A percentile compares a stretch with the other conserved stretches of the same genome.
Evolutionary conservation across 1,140 invertebrate genomes (phyloP).

Genomic region (Ylistrum balloti): DNA sequence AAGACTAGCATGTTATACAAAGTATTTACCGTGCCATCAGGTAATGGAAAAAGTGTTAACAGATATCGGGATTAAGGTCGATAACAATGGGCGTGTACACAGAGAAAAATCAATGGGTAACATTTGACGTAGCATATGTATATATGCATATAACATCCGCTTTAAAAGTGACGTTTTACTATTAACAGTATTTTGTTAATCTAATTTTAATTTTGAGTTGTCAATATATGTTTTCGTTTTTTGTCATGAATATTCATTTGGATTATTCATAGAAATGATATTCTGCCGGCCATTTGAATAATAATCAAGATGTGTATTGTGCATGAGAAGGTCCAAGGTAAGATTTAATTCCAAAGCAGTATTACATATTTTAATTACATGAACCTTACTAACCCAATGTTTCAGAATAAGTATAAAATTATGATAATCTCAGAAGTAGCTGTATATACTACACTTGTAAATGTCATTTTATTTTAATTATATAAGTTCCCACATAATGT

Average conservation of each 20-base stretch:
- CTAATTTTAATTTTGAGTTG: no score
- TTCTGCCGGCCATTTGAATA: no score
- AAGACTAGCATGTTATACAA: neutral
- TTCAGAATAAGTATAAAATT: neutral
- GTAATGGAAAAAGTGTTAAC: neutral
- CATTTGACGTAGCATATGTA: no score
- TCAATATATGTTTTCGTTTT: no score
- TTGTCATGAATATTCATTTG: no score
- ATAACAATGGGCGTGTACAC: neutral
- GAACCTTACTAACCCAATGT: neutral
- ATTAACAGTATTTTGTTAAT: no score
- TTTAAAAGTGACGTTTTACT: no score
- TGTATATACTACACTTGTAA: constrained; percentile 29
- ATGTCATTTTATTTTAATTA: constrained; percentile 31
- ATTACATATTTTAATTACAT: neutral
- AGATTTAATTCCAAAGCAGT: neutral
- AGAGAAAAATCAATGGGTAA: no score
- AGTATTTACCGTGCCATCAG: neutral
- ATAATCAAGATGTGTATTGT: no score
- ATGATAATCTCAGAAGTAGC: neutral
- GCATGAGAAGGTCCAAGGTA: no score
- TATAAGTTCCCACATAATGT: neutral
- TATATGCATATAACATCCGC: no score
- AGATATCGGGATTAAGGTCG: neutral
- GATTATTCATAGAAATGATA: no score